Base-by-base conservation (phyloP, 2,888 invertebrate species). In the Diadegma fenestrale region DNA sequence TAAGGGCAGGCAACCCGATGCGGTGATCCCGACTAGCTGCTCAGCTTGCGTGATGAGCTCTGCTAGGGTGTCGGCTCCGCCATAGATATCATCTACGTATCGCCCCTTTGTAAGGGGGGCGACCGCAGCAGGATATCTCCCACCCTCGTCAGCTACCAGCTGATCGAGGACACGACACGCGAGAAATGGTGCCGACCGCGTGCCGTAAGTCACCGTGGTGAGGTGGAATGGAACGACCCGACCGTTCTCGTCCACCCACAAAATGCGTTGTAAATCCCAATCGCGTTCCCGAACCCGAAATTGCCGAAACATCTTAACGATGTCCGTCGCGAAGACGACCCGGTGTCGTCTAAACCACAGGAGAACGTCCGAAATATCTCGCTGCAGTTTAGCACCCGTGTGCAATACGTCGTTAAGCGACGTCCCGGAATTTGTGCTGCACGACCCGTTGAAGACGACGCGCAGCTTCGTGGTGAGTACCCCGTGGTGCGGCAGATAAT, bases 61-160 rank as follows among this genome's bases (percentile, higher is more conserved):
- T 6, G 58, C 72, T 2, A 75, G 30, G 0, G 37, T 45, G 17
- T 82, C 76, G 12, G 85, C 69, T 14, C 86, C 87, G 4, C 81
- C 84, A 17, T n/a, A 79, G 5, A 87, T 76, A 19, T 87, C 86
- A 61, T 84, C 87, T 7, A 86, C 87, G 64, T 86, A 87, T 19
- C 81, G 45, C 3, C 81, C 85, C n/a, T 79, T 26, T 0, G 33
- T 48, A n/a, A 87, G 19, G 4, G 75, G 48, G 4, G 54, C 19
- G 0, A 75, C 51, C 12, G 85, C 85, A 1, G 75, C 22, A 0
- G 81, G 80, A 8, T 12, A 86, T 3, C 41, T 80, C 86, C 10
- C 83, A 77, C 37, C 37, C 37, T 37, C 37, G 37, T 37, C 37
- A 1, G 22, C 17, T 1, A 79, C 69, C 0, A 84, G 45, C n/a